Evolutionary conservation across 2,888 invertebrate genomes (phyloP), one percentile per base, ranked within the genome.

Genomic region (Sphaerophoria taeniata): DNA sequence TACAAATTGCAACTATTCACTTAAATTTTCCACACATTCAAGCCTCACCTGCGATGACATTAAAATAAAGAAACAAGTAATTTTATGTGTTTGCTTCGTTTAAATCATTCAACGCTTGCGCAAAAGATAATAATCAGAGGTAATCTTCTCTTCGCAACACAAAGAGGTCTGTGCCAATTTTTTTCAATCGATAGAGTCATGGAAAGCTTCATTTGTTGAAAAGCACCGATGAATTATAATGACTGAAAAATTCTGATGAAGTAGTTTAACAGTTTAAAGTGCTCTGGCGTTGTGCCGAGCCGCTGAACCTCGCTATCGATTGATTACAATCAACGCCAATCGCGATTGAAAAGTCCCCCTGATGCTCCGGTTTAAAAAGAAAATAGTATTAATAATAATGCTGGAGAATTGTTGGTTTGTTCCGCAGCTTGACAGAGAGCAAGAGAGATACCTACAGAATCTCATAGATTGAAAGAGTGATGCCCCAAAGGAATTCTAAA

Each of bases 401-500:
- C 58, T 58, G 72, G 55, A 56, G 36, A 58, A 53, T 55, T 80
- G 75, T 80, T 24, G 24, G 75, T 71, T 80, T 71, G 61, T 75
- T 72, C 63, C 70, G 55, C 74, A 55, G n/a, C n/a, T n/a, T 49
- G 49, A 6, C 0, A 11, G 7, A 61, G 60, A 55, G 12, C n/a
- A 5, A 47, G 4, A 63, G 5, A 45, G 7, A 34, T 47, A 63
- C 45, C 31, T 31, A 45, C n/a, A 61, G n/a, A 45, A 33, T 45
- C 75, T 79, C 65, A 74, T 74, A 79, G 83, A 63, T 79, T 75
- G 75, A 60, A 75, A 63, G 67, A 63, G 45, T 51, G 84, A 85
- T 76, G 85, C 85, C 81, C 79, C 75, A 53, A 72, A 85, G 81
- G 85, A 85, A 85, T 85, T 81, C 72, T 61, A 76, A 47, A 69